Percentiles rank a stretch among this genome's conserved stretches.
Evolutionary conservation across 2,888 invertebrate genomes (phyloP).

Genomic region (Lumbricus terrestris): DNA sequence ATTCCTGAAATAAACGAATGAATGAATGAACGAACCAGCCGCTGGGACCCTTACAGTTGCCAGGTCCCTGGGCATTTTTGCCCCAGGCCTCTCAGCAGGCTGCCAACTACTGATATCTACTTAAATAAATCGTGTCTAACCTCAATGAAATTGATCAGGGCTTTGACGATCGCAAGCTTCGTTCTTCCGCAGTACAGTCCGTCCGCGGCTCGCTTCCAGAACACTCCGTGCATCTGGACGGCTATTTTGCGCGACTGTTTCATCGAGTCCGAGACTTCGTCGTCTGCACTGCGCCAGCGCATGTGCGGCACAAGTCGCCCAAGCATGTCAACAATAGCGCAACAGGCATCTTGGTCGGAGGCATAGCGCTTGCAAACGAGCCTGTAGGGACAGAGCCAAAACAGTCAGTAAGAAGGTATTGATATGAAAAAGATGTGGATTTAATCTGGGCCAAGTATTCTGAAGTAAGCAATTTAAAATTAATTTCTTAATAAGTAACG

Average conservation of each 20-base stretch:
- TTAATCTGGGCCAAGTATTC: background rate
- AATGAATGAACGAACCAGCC: no score
- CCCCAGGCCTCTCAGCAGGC: background rate
- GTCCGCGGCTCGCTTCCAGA: constrained; percentile 44
- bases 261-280: background rate
- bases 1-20: no score
- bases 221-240: constrained; percentile 21
- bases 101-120: background rate
- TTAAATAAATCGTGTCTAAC: constrained; percentile 36
- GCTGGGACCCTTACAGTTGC: no score
- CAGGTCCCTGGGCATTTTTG: no score
- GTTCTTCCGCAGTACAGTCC: constrained; percentile 41
- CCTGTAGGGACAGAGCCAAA: background rate
- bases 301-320: background rate
- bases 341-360: background rate
- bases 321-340: background rate
- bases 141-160: constrained; percentile 44
- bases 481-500: no score
- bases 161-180: constrained; percentile 40
- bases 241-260: constrained; percentile 22
- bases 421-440: background rate
- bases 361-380: background rate
- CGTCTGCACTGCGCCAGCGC: background rate
- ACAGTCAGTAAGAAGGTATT: background rate
- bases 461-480: background rate